Conservation (phyloP, 2,113 vertebrate species). For the Scophthalmus maximus region DNA sequence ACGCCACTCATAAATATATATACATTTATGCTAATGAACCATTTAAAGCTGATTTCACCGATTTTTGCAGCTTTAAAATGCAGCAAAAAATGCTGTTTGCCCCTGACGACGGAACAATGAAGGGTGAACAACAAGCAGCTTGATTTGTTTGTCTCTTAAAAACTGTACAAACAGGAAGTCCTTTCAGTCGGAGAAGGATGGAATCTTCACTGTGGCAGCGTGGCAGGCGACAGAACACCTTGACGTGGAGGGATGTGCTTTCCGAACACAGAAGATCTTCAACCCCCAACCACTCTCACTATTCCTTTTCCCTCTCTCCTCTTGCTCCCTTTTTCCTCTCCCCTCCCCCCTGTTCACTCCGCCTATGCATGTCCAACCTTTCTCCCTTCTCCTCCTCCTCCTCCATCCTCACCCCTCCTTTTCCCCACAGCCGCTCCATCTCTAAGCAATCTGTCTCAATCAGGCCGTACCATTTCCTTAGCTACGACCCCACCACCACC, state of each 20-base stretch:
- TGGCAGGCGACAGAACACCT: background rate
- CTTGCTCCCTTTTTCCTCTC: slow-evolving; percentile 4
- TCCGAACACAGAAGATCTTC: slow-evolving; percentile 34
- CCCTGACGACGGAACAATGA: slow-evolving; percentile 49
- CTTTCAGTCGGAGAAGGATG: background rate
- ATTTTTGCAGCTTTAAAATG: background rate
- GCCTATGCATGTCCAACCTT: slow-evolving; percentile 37
- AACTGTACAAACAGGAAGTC: slow-evolving; percentile 20
- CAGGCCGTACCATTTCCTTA: slow-evolving; percentile 58
- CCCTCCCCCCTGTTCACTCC: slow-evolving; percentile 40
- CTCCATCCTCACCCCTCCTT: slow-evolving; percentile 4
- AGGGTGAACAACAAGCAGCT: slow-evolving; percentile 9
- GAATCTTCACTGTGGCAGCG: background rate
- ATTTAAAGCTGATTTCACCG: background rate
- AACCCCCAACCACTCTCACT: slow-evolving; percentile 40
- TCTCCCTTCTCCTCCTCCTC: slow-evolving; percentile 33
- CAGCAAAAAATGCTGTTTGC: slow-evolving; percentile 21
- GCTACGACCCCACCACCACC: background rate
- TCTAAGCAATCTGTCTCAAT: slow-evolving; percentile 72
- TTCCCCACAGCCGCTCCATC: slow-evolving; percentile 41
- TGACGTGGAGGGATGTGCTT: slow-evolving; percentile 27
- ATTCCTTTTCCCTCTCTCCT: slow-evolving; percentile 23
- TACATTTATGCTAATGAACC: background rate
- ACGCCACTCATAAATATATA: too few species aligned
- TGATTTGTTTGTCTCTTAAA: background rate